Base-by-base conservation (phyloP, 2,888 invertebrate species). In the Chrysolina haemoptera region DNA sequence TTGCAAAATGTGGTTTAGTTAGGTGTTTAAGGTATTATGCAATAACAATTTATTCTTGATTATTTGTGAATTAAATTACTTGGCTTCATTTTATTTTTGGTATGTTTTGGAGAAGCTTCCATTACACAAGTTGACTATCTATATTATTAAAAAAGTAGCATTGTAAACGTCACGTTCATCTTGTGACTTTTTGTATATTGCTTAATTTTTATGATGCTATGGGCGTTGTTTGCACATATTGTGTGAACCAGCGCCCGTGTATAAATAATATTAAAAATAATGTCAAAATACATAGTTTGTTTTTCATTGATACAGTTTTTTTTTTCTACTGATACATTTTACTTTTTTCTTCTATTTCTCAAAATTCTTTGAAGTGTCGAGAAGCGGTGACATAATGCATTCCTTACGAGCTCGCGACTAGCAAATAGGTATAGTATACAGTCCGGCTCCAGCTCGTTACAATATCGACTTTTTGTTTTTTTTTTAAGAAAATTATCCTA, bases 121-220 rank as follows among this genome's bases (percentile, higher is more conserved):
- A 73, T 73, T 74, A 68, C 71, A 71, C 35, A 74, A 65, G 69
- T 67, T 66, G 55, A 71, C 59, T 72, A 75, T 72, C 64, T 77
- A 74, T 76, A 77, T 53, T 74, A 71, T 76, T 75, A 65, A 67
- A 75, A 67, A 62, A 18, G 74, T 75, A 79, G 84, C 85, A 81
- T 83, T 84, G 85, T 84, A 83, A 83, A 83, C 82, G 83, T 78
- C 59, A 41, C 41, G 80, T 82, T 80, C 67, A 70, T 55, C 73
- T 79, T 76, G 76, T 78, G 73, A 80, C 75, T 82, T 82, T 79
- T 81, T 80, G 76, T 76, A 75, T 76, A 81, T 80, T 80, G 81
- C 80, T 77, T 74, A 77, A 80, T 82, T 85, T 85, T 84, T 85
- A 82, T 85, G 83, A 81, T 84, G 85, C 84, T 82, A 73, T 79